Base-by-base conservation (phyloP, 2,888 invertebrate genomes). In the Eupithecia exiguata region DNA sequence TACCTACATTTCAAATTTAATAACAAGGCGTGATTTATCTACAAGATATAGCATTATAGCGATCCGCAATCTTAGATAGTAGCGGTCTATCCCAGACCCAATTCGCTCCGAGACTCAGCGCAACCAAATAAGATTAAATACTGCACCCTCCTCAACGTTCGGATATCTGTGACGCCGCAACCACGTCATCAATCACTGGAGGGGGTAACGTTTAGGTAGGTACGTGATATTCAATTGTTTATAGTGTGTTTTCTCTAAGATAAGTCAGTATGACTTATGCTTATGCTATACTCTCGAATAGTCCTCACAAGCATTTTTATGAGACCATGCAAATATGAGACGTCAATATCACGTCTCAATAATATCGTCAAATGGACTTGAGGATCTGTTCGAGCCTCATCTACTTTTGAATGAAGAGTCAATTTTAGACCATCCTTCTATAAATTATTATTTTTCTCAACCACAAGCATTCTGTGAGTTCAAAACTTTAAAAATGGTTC, bases 121-220 rank as follows among this genome's bases (percentile, higher is more conserved):
- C 79, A 84, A 82, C 84, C 86, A 86, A 87, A 86, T 86, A 86
- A 83, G 84, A 85, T 91, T 87, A 90, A 88, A 87, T 85, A 86
- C 85, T 84, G 87, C 88, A 91, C 90, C 90, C 88, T 86, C 87
- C 87, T 91, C 90, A 88, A 84, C 80, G 82, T 61, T 38, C 46
- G 58, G 83, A 84, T 84, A 85, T 82, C 83, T 80, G 87, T 89
- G 90, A 89, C 89, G 86, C 86, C 80, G 84, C 80, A 84, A 84
- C 86, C 82, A 84, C 89, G 89, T 92, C 91, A 92, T 92, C 92
- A 92, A 92, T 93, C 93, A 92, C 87, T 79, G 79, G 84, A 81
- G 83, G 82, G n/a, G 53, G 58, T 58, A n/a, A 53, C 12, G 53
- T 21, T 49, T 25, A 25, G 21, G 58, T 58, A 58, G 25, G 53